phyloP scores from a whole-genome alignment of 1,140 invertebrate genomes.

The Neodiprion fabricii region DNA sequence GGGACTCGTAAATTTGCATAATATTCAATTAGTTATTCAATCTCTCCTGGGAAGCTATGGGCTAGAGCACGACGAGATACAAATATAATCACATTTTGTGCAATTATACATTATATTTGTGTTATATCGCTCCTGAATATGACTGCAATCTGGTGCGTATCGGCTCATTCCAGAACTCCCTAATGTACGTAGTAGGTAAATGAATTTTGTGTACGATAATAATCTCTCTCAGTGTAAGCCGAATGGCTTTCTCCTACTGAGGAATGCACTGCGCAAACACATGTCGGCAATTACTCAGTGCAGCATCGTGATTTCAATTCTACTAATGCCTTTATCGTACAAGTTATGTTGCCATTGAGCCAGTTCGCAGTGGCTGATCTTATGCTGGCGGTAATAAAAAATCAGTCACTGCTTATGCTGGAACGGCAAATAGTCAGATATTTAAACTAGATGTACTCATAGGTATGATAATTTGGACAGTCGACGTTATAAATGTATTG shows the following conservation, averaged over 20 bases:
- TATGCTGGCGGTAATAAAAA: slow-evolving; percentile 4
- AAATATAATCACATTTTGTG: not conserved
- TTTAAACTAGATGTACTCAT: no score
- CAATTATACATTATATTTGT: no score
- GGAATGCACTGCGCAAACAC: not conserved
- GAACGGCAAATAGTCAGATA: no score
- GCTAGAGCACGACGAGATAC: not conserved
- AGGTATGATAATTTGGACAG: no score
- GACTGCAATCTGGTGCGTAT: not conserved
- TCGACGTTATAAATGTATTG: no score
- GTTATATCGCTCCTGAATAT: not conserved
- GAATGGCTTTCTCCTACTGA: no score
- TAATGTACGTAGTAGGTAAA: not conserved
- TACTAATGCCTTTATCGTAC: not conserved
- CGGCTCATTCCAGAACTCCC: not conserved
- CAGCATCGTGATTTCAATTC: not conserved
- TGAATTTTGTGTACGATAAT: not conserved
- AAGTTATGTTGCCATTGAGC: no score
- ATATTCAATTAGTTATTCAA: not conserved
- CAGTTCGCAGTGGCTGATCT: not conserved
- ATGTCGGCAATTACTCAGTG: not conserved
- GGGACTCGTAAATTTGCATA: not conserved
- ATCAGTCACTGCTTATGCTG: not conserved
- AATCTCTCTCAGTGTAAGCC: no score
- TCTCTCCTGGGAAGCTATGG: not conserved